Conservation (phyloP, 1,140 invertebrate genomes). For the Aricia agestis region DNA sequence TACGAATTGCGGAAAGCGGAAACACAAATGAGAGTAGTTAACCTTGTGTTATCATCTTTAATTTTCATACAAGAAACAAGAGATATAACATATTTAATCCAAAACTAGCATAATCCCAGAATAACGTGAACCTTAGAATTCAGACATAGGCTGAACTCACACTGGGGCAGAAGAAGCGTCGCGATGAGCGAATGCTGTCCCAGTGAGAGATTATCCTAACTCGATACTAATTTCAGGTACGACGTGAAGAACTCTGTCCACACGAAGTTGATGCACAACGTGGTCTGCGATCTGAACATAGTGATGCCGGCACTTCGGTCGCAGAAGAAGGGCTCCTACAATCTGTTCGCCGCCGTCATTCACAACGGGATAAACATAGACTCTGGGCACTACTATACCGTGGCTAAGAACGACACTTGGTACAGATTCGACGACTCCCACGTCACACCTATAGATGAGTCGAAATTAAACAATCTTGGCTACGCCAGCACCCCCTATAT, state of each 20-base stretch:
- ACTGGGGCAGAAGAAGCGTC: too few species aligned
- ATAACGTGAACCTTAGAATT: too few species aligned
- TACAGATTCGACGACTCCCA: conserved; percentile 88
- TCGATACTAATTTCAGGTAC: conserved; percentile 37
- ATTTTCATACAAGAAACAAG: too few species aligned
- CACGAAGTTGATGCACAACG: conserved; percentile 84
- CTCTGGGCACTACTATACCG: conserved; percentile 91
- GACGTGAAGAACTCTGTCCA: conserved; percentile 81
- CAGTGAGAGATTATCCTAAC: too few species aligned
- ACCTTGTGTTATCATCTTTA: too few species aligned
- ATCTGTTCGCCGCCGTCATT: conserved; percentile 87
- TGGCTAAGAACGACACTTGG: conserved; percentile 86
- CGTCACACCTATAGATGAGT: conserved; percentile 79
- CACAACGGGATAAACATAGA: conserved; percentile 89
- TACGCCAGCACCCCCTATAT: conserved; percentile 89
- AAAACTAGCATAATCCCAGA: too few species aligned
- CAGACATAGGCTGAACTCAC: too few species aligned
- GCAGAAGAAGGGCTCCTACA: conserved; percentile 76
- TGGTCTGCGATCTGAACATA: conserved; percentile 80
- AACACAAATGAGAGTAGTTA: too few species aligned
- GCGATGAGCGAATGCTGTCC: too few species aligned
- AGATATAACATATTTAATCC: too few species aligned
- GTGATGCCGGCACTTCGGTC: conserved; percentile 71
- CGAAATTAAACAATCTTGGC: conserved; percentile 79
- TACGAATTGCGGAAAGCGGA: too few species aligned